Conservation (phyloP, 2,888 invertebrate genomes). For the Polyommatus icarus region DNA sequence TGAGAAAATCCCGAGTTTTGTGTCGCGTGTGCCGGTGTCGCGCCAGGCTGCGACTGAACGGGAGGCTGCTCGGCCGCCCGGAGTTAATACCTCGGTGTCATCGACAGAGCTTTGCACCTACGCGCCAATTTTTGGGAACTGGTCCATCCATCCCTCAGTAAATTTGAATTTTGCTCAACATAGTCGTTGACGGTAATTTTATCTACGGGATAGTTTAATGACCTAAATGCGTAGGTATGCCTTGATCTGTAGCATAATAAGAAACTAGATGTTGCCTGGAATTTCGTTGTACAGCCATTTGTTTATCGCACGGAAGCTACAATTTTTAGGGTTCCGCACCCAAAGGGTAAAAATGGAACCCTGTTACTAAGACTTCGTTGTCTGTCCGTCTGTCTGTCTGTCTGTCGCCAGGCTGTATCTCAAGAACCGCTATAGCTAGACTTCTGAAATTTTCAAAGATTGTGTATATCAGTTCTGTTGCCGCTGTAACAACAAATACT, state of each 20-base stretch:
- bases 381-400: no score
- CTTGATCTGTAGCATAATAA: neutral
- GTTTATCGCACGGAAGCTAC: no score
- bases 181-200: neutral
- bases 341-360: no score
- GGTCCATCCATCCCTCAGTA: constrained; percentile 38
- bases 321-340: no score
- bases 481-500: no score
- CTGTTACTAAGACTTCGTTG: no score
- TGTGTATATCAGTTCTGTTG: no score
- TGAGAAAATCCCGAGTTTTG: constrained; percentile 38
- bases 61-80: constrained; percentile 61
- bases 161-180: neutral
- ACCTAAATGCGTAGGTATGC: neutral
- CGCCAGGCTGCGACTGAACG: constrained; percentile 67
- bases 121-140: constrained; percentile 56
- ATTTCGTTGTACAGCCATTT: neutral
- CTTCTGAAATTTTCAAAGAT: no score
- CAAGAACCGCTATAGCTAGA: no score
- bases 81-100: constrained; percentile 74
- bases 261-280: neutral
- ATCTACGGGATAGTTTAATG: constrained; percentile 22
- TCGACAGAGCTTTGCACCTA: constrained; percentile 58
- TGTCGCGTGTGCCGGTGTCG: constrained; percentile 56
- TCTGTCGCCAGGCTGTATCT: no score